These are phyloP conservation scores for Platyura marginata DNA, from an alignment of 1,140 invertebrate genomes.

Conservation along the genomic window DNA sequence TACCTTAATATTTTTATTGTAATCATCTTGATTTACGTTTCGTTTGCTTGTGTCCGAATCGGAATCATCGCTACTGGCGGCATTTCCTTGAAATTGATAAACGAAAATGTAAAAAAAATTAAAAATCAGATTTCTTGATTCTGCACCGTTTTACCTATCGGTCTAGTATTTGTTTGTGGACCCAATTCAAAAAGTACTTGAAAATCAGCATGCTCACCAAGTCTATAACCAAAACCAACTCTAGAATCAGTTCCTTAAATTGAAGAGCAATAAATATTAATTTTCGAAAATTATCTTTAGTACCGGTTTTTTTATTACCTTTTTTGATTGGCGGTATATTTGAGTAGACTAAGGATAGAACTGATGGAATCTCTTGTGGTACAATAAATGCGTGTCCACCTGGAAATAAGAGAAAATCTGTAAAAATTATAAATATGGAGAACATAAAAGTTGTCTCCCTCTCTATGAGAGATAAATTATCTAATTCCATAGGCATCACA, in stretches of 20 bases:
- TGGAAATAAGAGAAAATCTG: too few relatives aligned
- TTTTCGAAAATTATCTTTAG: background rate
- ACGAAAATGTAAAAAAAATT: background rate
- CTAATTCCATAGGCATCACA: too few relatives aligned
- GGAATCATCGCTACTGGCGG: conserved; percentile 6
- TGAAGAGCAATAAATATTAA: background rate
- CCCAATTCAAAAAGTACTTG: conserved; percentile 58
- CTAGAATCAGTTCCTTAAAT: conserved; percentile 55
- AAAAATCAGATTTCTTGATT: background rate
- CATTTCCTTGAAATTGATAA: background rate
- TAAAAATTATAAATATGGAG: too few relatives aligned
- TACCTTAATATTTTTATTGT: conserved; percentile 2
- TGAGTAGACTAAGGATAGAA: conserved; percentile 55
- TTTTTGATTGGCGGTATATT: conserved; percentile 70
- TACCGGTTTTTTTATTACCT: conserved; percentile 30
- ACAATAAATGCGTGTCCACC: conserved; percentile 34
- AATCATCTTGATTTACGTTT: conserved; percentile 13
- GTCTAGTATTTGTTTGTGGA: conserved; percentile 47
- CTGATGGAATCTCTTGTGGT: conserved; percentile 54
- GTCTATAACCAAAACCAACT: conserved; percentile 54
- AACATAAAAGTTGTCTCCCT: too few relatives aligned
- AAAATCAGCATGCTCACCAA: conserved; percentile 63
- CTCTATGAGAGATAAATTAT: too few relatives aligned
- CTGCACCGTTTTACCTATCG: conserved; percentile 26
- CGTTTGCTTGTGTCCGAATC: conserved; percentile 19